Percentiles rank a stretch among this genome's conserved stretches.
These are phyloP conservation scores for Axis porcinus DNA, from an alignment of 2,113 vertebrate species.

Conservation along the genomic window DNA sequence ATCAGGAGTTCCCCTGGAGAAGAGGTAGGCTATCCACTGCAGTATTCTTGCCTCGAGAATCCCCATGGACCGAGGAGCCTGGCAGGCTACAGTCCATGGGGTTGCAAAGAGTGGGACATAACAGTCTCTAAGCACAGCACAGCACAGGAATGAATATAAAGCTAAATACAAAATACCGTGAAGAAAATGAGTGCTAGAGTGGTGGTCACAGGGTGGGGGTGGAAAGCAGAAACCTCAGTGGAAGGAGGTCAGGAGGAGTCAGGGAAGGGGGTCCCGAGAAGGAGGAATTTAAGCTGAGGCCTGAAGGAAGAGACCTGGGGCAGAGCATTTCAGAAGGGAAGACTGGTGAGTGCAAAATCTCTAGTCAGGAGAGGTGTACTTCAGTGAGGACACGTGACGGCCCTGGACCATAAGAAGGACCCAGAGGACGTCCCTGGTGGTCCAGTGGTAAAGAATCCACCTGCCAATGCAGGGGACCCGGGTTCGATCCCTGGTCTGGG, in stretches of 20 bases:
- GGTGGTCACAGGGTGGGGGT: neutral
- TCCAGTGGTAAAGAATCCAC: neutral
- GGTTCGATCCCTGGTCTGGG: neutral
- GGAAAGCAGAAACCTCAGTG: neutral
- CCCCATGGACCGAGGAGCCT: neutral
- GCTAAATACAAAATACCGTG: neutral
- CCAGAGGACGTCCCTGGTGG: neutral
- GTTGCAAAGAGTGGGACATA: neutral
- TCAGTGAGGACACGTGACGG: accelerated
- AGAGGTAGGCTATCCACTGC: neutral
- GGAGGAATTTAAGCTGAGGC: neutral
- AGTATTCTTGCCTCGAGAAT: neutral
- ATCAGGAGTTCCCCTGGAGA: neutral
- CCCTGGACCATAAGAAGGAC: neutral
- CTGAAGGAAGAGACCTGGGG: neutral
- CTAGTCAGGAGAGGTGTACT: neutral
- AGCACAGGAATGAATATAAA: neutral
- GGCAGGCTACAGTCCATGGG: neutral
- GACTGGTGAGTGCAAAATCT: neutral
- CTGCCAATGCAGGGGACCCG: neutral
- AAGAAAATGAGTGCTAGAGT: neutral
- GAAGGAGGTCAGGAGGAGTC: neutral
- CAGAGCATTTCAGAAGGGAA: neutral
- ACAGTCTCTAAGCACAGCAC: neutral
- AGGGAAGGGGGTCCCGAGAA: neutral